Conservation (phyloP, 2,797 vertebrate genomes). For the Myiotriccus ornatus region DNA sequence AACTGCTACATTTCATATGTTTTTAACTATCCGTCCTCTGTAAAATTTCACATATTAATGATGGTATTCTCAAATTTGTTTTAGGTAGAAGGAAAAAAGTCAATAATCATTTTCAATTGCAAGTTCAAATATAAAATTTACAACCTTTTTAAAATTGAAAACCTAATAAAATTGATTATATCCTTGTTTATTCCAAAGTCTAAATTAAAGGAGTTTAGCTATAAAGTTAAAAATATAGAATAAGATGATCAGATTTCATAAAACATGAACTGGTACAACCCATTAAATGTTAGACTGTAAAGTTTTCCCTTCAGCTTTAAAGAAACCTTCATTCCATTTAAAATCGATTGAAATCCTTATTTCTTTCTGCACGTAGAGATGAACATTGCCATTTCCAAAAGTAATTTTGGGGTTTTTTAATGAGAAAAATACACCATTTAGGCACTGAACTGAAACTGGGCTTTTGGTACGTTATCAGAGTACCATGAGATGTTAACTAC, state of each 20-base stretch:
- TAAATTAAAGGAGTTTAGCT: constrained; percentile 27
- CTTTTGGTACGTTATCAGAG: background rate
- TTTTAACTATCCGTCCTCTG: background rate
- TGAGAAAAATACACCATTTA: background rate
- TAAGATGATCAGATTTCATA: constrained; percentile 8
- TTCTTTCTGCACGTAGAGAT: background rate
- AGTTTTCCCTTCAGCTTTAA: background rate
- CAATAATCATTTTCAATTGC: background rate
- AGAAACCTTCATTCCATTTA: background rate
- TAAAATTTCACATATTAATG: background rate
- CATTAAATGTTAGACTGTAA: background rate
- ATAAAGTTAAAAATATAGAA: constrained; percentile 35
- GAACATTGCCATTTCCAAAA: background rate
- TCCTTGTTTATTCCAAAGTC: constrained; percentile 11
- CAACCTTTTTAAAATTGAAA: constrained; percentile 24
- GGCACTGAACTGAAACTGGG: background rate
- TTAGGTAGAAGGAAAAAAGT: constrained; percentile 4
- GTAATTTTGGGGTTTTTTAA: background rate
- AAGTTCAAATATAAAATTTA: background rate
- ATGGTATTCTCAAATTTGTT: background rate
- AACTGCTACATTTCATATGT: constrained; percentile 10
- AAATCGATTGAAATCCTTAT: background rate
- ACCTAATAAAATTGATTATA: constrained; percentile 4
- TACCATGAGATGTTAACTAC: background rate
- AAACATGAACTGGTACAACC: background rate